phyloP scores from a whole-genome alignment of 2,113 vertebrate genomes.

The Gobius niger region DNA sequence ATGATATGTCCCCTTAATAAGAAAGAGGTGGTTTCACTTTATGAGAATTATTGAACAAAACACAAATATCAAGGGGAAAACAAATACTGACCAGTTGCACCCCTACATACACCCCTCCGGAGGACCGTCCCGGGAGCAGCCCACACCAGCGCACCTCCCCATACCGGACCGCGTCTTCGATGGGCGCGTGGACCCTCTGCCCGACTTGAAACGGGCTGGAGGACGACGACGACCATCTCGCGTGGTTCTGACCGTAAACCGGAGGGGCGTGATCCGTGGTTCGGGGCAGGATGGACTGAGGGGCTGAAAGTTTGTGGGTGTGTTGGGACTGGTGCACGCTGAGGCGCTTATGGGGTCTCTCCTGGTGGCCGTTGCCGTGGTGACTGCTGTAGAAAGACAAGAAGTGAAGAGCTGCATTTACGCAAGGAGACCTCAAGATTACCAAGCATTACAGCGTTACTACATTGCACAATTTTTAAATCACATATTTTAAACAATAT shows the following conservation, averaged over 20 bases:
- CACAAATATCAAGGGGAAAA: no score
- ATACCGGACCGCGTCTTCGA: conserved; percentile 21
- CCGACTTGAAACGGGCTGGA: conserved; percentile 32
- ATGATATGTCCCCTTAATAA: no score
- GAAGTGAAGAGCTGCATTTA: no score
- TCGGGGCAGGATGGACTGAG: conserved; percentile 52
- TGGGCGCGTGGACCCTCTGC: conserved; percentile 68
- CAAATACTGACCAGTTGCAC: conserved; percentile 68
- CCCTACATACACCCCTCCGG: conserved; percentile 55
- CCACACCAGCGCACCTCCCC: conserved; percentile 75
- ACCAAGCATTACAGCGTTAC: no score
- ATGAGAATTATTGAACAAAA: no score
- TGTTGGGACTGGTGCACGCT: conserved; percentile 28
- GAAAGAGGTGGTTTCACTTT: no score
- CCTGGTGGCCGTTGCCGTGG: conserved; percentile 11
- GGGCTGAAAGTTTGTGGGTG: conserved; percentile 3
- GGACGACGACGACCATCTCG: neutral
- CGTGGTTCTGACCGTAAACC: conserved; percentile 5
- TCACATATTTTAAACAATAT: no score
- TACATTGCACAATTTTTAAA: no score
- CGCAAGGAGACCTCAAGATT: no score
- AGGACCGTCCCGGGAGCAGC: conserved; percentile 45
- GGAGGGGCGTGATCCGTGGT: conserved; percentile 33
- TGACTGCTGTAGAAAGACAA: neutral
- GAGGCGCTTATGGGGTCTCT: conserved; percentile 1